Evolutionary conservation across 2,888 invertebrate genomes (phyloP), one percentile per base, ranked within the genome.

Genomic region (Argyra leucocephala): DNA sequence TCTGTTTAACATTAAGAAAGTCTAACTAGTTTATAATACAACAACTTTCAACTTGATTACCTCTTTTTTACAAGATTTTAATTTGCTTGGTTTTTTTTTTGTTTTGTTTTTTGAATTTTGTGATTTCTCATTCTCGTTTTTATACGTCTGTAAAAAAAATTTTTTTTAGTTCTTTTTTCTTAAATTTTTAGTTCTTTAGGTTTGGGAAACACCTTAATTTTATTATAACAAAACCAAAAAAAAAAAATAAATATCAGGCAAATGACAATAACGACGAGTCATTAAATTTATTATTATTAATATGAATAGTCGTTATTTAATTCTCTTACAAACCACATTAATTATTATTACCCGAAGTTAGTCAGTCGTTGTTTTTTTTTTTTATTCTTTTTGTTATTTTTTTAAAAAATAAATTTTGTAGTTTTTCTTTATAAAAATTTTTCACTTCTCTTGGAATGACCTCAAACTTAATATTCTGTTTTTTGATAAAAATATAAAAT

Each of bases 41-140:
- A 48, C 48, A 48, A 48, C 48, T 48, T 48, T 48, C 48, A 48
- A 48, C 48, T 48, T 48, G 48, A 48, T 48, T 48, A 15, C 48
- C n/a, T 48, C 48, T 48, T 48, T 48, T n/a, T 48, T 48, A 48
- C 37, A 48, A 48, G 2, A 18, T 31, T 31, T 48, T 12, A 48
- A 48, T 48, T 48, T 48, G 3, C 18, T 48, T 15, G 6, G 31
- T 31, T 5, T 48, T 48, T 48, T 48, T 48, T 9, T 37, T 12
- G 2, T 12, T 37, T 48, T 48, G 7, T 31, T 31, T 31, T 31
- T 31, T 31, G 12, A 6, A 31, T 48, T 48, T n/a, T 48, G 9
- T 48, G 5, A 3, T 37, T 12, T 37, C 12, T 37, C 15, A 15
- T 37, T 37, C 3, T 37, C 15, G 9, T 48, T 48, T 48, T 18